Base-by-base conservation (phyloP, 2,888 invertebrate species). In the Brenthis daphne region DNA sequence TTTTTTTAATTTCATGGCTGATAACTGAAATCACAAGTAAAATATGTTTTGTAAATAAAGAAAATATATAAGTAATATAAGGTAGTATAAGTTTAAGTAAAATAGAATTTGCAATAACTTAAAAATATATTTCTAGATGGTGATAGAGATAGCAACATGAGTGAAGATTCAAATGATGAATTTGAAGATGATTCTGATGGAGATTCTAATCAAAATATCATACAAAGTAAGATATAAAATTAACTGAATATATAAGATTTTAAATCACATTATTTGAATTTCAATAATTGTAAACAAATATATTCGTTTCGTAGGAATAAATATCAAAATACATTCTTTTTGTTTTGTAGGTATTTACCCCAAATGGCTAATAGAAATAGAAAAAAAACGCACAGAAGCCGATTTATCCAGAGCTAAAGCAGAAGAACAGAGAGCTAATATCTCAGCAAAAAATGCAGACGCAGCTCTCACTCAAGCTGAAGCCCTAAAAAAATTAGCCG, bases 291-390 rank as follows among this genome's bases (percentile, higher is more conserved):
- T 8, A 43, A 43, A 43, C 11, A 43, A 43, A 43, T 11, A 3
- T 11, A 11, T 4, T 29, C 3, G 5, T 29, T 29, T 29, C 29
- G 0, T 11, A 43, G 37, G 8, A 43, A 43, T 43, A 43, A 43
- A 8, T 37, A 37, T 37, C 8, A 37, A 37, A 29, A 29, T 20
- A 29, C 29, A 37, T 43, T 69, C 65, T 68, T 37, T 43, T 61
- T 67, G 71, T 65, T 47, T 69, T 70, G 5, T 69, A 88, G 89
- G 80, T 70, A 70, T 89, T 3, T 88, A 87, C 66, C 90, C 88
- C 14, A 82, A 87, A 79, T 89, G 88, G 89, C 69, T 89, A 12
- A 82, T 88, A 79, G 84, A 87, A 67, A 82, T 89, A 2, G 90
- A 89, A 69, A 84, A 85, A 68, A 88, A 86, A 65, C 81, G 89